Base-by-base conservation (phyloP, 2,888 invertebrate genomes). In the Caenorhabditis panamensis region DNA sequence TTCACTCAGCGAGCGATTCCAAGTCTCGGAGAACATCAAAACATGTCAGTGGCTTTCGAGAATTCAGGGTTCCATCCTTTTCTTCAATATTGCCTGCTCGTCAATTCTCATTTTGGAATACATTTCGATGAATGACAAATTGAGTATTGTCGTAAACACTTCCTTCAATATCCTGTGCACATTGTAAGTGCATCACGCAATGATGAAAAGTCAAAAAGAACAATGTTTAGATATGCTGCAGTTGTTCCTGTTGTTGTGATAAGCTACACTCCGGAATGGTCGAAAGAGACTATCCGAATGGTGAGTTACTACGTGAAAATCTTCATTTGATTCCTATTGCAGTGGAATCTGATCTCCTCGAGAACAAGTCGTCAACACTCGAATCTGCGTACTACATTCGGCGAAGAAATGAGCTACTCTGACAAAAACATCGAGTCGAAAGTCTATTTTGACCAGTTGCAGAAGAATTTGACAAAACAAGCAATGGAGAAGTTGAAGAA, bases 21-120 rank as follows among this genome's bases (percentile, higher is more conserved):
- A 80, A 75, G 61, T 80, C 8, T 75, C 80, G 2, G 80, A 80
- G 51, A 80, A 80, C 64, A 63, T 80, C 37, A 80, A 80, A 69
- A 80, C 80, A 49, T 75, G 80, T 31, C 69, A 80, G 59, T 80
- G 80, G 80, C 54, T 80, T 9, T 69, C 80, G 11, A 26, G 69
- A 28, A 61, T 75, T 28, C 80, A 75, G 54, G 62, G 54, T 3
- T 69, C 64, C 4, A 75, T 80, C 20, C 54, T 80, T 1, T 80
- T 75, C 36, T 80, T 75, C 61, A 80, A 80, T 24, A 64, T 80
- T 6, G 69, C 66, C 6, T 80, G 80, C 58, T 53, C 64, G 20
- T 80, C 75, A 13, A 44, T 80, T 31, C 64, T 80, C 20, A 44
- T 75, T 53, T 24, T 80, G 1, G 80, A 80, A 53, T 44, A 68